A percentile compares a stretch with the other conserved stretches of the same genome.
These are phyloP conservation scores for Nomada flava DNA, from an alignment of 2,888 invertebrate genomes.

Conservation along the genomic window DNA sequence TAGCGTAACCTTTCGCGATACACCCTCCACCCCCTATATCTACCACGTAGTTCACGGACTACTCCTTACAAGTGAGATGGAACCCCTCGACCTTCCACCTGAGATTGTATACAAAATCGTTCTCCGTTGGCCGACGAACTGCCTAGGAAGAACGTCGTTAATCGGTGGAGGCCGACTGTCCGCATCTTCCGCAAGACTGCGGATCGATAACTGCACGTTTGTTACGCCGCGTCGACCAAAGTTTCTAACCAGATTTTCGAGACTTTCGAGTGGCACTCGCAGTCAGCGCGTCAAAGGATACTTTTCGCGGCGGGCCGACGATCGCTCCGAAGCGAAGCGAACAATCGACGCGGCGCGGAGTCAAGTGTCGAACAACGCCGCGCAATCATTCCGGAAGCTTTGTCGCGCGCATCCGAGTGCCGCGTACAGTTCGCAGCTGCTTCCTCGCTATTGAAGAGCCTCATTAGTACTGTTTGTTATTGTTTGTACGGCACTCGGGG, in stretches of 20 bases:
- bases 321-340: conserved; percentile 59
- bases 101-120: no score
- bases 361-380: conserved; percentile 68
- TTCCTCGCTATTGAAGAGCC: conserved; percentile 82
- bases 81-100: no score
- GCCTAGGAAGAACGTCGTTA: not conserved
- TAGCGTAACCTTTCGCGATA: no score
- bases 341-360: conserved; percentile 56
- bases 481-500: conserved; percentile 80
- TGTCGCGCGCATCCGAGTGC: conserved; percentile 70
- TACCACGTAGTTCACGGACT: no score
- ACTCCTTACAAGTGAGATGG: no score
- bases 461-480: conserved; percentile 84
- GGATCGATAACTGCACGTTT: conserved; percentile 45
- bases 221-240: conserved; percentile 40
- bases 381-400: conserved; percentile 72
- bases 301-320: conserved; percentile 54
- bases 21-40: no score
- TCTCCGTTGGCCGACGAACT: no score
- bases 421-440: conserved; percentile 59
- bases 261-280: conserved; percentile 61
- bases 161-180: conserved; percentile 9
- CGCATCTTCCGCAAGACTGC: not conserved
- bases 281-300: conserved; percentile 59
- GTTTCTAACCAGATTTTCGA: conserved; percentile 62